Evolutionary conservation across 2,113 vertebrate species (phyloP).

Genomic region (Scalopus aquaticus): DNA sequence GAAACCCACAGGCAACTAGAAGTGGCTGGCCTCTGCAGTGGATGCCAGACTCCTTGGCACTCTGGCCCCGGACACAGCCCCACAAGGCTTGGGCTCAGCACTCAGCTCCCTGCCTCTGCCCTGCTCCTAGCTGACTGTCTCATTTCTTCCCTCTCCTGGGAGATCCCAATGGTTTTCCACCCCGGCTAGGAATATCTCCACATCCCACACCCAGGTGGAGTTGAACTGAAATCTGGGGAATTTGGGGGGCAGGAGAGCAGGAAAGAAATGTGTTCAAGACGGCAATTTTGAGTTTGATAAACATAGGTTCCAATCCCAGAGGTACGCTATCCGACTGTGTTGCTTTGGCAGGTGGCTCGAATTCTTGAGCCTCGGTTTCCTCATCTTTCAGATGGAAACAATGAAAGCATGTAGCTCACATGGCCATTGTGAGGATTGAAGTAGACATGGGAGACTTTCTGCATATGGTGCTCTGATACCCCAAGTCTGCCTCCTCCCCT

Average conservation of each 20-base stretch:
- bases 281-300: background rate
- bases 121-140: background rate
- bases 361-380: background rate
- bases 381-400: background rate
- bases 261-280: background rate
- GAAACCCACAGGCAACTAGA: background rate
- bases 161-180: background rate
- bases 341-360: background rate
- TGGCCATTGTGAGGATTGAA: background rate
- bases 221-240: background rate
- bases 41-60: background rate
- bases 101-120: background rate
- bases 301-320: background rate
- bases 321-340: background rate
- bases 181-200: background rate
- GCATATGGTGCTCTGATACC: background rate
- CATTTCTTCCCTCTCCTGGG: background rate
- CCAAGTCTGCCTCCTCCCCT: background rate
- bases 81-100: background rate
- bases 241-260: background rate
- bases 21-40: fast-evolving
- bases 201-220: background rate
- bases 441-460: background rate
- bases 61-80: background rate
- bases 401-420: background rate